Evolutionary conservation across 2,797 vertebrate species (phyloP).

Genomic region (Tangara arthus): DNA sequence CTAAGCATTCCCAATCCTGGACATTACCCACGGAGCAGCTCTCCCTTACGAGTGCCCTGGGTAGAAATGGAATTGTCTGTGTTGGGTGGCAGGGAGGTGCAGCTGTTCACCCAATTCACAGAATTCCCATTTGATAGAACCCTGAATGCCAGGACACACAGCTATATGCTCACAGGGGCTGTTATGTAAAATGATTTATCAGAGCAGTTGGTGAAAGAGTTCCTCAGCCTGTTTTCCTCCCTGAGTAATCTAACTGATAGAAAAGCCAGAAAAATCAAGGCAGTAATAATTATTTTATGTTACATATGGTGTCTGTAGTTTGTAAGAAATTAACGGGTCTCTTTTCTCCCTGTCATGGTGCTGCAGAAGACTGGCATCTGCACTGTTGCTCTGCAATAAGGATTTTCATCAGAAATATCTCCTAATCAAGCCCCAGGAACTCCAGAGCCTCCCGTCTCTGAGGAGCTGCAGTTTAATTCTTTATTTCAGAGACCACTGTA

Average conservation of each 20-base stretch:
- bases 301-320: background rate
- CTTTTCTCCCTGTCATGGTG: fast-evolving
- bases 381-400: background rate
- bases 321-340: background rate
- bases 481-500: background rate
- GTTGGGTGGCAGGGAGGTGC: background rate
- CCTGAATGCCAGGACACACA: background rate
- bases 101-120: background rate
- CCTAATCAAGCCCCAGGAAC: background rate
- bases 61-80: background rate
- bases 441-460: background rate
- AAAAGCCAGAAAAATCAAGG: background rate
- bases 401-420: background rate
- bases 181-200: background rate
- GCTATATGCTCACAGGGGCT: background rate
- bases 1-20: background rate
- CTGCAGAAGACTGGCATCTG: background rate
- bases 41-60: background rate
- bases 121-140: background rate
- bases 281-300: background rate
- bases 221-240: background rate
- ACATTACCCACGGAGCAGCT: background rate
- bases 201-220: background rate
- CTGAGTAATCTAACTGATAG: background rate
- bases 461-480: background rate